phyloP scores from a whole-genome alignment of 2,113 vertebrate genomes.

The pig (Sus scrofa) region DNA sequence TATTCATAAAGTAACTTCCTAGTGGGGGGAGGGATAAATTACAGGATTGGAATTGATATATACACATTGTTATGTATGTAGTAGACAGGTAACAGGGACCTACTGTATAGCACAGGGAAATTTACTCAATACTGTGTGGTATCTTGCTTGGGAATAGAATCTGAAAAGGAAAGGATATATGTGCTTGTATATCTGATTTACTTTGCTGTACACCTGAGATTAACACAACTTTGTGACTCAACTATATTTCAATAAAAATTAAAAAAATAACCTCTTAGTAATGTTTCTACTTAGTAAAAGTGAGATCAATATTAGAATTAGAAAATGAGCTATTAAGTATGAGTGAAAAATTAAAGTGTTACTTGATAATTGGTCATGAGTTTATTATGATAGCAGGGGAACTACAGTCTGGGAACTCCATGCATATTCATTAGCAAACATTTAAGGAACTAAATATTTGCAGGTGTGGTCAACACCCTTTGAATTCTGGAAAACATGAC shows the following conservation, averaged over 20 bases:
- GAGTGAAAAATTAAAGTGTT: neutral
- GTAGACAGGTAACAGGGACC: too few relatives aligned
- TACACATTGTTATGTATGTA: too few relatives aligned
- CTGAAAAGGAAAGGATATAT: too few relatives aligned
- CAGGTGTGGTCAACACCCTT: neutral
- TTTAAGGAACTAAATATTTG: neutral
- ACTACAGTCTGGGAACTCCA: neutral
- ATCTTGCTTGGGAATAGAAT: too few relatives aligned
- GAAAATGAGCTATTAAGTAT: neutral
- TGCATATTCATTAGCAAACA: neutral
- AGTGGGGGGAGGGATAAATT: neutral
- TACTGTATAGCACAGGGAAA: too few relatives aligned
- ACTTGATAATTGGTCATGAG: neutral
- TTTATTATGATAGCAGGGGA: neutral
- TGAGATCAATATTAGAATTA: neutral
- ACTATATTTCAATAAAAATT: too few relatives aligned
- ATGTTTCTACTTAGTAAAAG: slow-evolving; percentile 33
- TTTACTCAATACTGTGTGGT: too few relatives aligned
- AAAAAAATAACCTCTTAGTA: neutral
- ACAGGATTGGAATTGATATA: too few relatives aligned
- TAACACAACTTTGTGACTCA: too few relatives aligned
- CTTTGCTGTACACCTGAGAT: too few relatives aligned
- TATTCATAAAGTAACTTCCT: slow-evolving; percentile 2
- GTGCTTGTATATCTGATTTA: too few relatives aligned
- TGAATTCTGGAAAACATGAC: neutral